Evolutionary conservation across 1,140 invertebrate genomes (phyloP), one percentile per base, ranked within the genome.

Genomic region (Goniozus legneri): DNA sequence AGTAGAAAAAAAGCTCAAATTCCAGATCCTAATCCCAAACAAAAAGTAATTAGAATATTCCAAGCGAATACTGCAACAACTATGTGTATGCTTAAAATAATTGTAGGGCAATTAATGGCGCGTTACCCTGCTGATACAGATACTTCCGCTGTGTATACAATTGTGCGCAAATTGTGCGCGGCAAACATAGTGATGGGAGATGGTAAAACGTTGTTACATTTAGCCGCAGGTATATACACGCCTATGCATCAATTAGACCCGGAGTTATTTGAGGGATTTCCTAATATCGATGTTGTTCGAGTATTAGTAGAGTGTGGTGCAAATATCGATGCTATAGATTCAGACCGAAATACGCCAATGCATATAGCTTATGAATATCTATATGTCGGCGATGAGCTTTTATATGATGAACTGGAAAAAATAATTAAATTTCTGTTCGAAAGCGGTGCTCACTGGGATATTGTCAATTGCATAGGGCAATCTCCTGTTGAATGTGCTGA

Each of bases 241-340:
- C 85, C 89, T 0, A 89, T 95, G 0, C 91, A 95, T 71, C 89
- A 94, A 71, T 94, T 95, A 76, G 89, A 94, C 68, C 94, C 89
- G 0, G 91, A 86, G 88, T 92, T 64, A 84, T 95, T 47, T 92
- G 90, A 62, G 43, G 90, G 88, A 66, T 95, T 94, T 77, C 92
- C 92, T 1, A 92, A 89, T 75, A 79, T 82, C 30, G 76, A 81
- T 19, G 89, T 91, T 1, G 80, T 88, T 8, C 80, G 81, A 54
- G 69, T 95, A 37, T 69, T 97, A 15, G 85, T 95, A 18, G 80
- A 87, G 52, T 92, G 90, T 73, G 93, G 92, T 2, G 87, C 88
- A 18, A 82, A 89, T 59, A 84, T 92, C 0, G 88, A 92, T 73
- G 86, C 85, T 3, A 83, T 89, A 60, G 92, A 96, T 69, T 76